phyloP scores from a whole-genome alignment of 2,888 invertebrate genomes.

The Drosophila nr. perissopoda region DNA sequence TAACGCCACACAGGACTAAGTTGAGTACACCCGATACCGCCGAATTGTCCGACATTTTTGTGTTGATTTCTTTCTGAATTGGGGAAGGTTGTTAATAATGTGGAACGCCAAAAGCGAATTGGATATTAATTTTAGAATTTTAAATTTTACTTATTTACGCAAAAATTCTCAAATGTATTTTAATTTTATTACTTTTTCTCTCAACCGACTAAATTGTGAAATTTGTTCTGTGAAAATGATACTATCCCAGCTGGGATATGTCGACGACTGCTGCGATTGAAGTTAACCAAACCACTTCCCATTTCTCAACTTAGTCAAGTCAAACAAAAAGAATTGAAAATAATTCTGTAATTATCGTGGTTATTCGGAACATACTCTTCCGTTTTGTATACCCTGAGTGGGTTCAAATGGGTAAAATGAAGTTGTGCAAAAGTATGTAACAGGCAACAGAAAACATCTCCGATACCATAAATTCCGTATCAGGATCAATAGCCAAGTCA shows the following conservation, averaged over 20 bases:
- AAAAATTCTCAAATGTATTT: constrained; percentile 31
- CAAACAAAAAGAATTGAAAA: neutral
- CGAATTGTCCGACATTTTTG: constrained; percentile 55
- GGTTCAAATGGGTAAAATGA: too few species aligned
- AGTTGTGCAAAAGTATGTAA: too few species aligned
- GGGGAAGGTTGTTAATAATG: neutral
- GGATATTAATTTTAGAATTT: constrained; percentile 1
- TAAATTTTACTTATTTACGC: neutral
- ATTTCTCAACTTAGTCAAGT: neutral
- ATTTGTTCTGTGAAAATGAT: constrained; percentile 47
- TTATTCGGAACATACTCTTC: too few species aligned
- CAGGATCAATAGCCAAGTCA: too few species aligned
- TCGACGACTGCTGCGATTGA: constrained; percentile 28
- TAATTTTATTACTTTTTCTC: constrained; percentile 31
- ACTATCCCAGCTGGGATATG: neutral
- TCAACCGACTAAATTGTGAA: constrained; percentile 63
- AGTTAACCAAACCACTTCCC: constrained; percentile 2
- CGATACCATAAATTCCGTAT: too few species aligned
- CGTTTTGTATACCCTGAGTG: too few species aligned
- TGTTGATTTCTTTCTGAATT: neutral
- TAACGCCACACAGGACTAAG: constrained; percentile 64
- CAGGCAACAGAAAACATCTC: too few species aligned
- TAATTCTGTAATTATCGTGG: too few species aligned
- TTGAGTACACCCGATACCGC: constrained; percentile 44
- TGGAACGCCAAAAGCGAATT: neutral